Percentiles rank a stretch among this genome's conserved stretches.
Conservation (phyloP, 2,888 invertebrate genomes). For the Phortica okadai region DNA sequence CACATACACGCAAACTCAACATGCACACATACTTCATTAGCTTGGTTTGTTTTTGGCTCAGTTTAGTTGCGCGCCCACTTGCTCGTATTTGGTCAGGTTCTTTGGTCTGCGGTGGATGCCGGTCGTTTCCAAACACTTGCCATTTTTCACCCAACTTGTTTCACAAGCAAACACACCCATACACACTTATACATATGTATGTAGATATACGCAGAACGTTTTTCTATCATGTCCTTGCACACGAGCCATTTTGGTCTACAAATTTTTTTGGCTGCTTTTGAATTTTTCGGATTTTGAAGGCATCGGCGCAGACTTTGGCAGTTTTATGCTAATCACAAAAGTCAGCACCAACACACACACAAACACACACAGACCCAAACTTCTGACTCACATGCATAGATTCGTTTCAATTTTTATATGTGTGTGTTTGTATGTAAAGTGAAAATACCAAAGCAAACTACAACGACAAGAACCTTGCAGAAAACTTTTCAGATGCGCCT, state of each 20-base stretch:
- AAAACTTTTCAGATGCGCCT: slow-evolving; percentile 64
- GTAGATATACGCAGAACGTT: background rate
- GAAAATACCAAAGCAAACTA: slow-evolving; percentile 43
- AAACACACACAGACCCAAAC: slow-evolving; percentile 39
- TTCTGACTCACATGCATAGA: background rate
- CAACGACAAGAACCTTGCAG: background rate
- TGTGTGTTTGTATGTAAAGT: slow-evolving; percentile 29
- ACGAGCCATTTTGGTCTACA: background rate
- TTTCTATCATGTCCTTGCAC: background rate
- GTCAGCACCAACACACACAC: slow-evolving; percentile 34
- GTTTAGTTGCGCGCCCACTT: background rate
- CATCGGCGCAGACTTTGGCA: slow-evolving; percentile 59
- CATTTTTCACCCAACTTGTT: background rate
- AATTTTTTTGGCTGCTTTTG: slow-evolving; percentile 24
- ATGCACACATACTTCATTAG: slow-evolving; percentile 15
- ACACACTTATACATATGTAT: background rate
- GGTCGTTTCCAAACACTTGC: background rate
- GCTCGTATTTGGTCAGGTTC: slow-evolving; percentile 18
- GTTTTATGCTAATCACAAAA: slow-evolving; percentile 67
- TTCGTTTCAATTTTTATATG: slow-evolving; percentile 17
- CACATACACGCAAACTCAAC: slow-evolving; percentile 5
- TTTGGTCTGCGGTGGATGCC: slow-evolving; percentile 17
- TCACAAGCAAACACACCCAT: background rate
- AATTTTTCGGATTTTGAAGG: slow-evolving; percentile 19
- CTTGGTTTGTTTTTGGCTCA: slow-evolving; percentile 12